Percentiles rank a stretch among this genome's conserved stretches.
These are phyloP conservation scores for Clostera curtula DNA, from an alignment of 2,888 invertebrate species.

Conservation along the genomic window DNA sequence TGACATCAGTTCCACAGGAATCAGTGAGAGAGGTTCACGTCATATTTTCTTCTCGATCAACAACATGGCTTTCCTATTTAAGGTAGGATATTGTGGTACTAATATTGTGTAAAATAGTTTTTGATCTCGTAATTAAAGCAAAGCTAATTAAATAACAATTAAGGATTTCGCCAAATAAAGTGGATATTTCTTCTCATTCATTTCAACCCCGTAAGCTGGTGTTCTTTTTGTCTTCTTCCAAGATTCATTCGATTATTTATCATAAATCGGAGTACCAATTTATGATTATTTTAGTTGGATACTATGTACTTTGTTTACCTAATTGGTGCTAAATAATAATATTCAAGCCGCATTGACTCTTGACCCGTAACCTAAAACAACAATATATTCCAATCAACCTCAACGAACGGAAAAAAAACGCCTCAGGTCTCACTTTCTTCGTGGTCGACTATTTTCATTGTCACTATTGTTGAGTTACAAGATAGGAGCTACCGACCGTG, in stretches of 20 bases:
- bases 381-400: conserved; percentile 17
- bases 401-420: conserved; percentile 15
- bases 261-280: too few species aligned
- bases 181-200: too few species aligned
- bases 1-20: conserved; percentile 49
- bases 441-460: conserved; percentile 47
- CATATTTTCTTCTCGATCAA: conserved; percentile 15
- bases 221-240: too few species aligned
- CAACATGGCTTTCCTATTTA: conserved; percentile 56
- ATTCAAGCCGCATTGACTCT: not conserved
- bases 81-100: conserved; percentile 51
- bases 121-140: too few species aligned
- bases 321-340: not conserved
- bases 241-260: too few species aligned
- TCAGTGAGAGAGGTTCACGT: conserved; percentile 30
- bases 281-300: too few species aligned
- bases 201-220: too few species aligned
- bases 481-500: conserved; percentile 45
- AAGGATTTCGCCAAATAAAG: too few species aligned
- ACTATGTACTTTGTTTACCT: not conserved
- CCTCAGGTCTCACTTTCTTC: conserved; percentile 34
- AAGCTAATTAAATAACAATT: too few species aligned
- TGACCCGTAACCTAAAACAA: conserved; percentile 8
- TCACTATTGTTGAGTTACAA: conserved; percentile 56
- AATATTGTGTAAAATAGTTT: not conserved